Percentiles rank a stretch among this genome's conserved stretches.
Conservation (phyloP, 1,140 invertebrate species). For the Leptopilina boulardi region DNA sequence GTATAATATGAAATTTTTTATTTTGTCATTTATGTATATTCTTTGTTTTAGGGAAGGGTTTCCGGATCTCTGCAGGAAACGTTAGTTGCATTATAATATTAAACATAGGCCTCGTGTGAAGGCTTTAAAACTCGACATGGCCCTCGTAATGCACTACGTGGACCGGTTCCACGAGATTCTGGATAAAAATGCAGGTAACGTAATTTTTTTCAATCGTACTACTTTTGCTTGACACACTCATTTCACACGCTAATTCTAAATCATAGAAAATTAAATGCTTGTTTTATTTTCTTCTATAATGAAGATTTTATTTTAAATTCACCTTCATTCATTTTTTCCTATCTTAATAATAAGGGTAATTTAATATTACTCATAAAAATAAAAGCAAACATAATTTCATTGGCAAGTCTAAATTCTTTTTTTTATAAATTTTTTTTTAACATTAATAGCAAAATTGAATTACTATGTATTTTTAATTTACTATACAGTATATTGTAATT, state of each 20-base stretch:
- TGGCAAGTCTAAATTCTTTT: no score
- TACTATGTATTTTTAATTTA: no score
- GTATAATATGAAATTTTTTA: conserved; percentile 45
- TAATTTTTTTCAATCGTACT: conserved; percentile 14
- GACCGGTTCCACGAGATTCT: conserved; percentile 80
- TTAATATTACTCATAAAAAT: no score
- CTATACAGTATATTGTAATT: no score
- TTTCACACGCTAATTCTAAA: conserved; percentile 31
- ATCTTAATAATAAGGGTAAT: no score
- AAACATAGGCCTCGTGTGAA: conserved; percentile 49
- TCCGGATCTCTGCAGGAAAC: conserved; percentile 54
- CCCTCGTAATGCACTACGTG: conserved; percentile 80
- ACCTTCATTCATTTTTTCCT: no score
- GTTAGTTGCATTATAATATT: conserved; percentile 52
- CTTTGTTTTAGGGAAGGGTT: conserved; percentile 60
- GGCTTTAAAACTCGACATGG: conserved; percentile 74
- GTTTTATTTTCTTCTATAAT: neutral
- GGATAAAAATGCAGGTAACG: conserved; percentile 79
- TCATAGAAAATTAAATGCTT: conserved; percentile 18
- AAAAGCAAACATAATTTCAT: no score
- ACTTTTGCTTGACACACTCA: neutral
- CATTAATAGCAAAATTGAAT: no score
- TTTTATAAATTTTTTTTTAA: no score
- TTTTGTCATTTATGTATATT: conserved; percentile 49
- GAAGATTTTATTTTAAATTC: neutral